Percentiles rank a stretch among this genome's conserved stretches.
Conservation (phyloP, 1,140 invertebrate genomes). For the Formica selysi region DNA sequence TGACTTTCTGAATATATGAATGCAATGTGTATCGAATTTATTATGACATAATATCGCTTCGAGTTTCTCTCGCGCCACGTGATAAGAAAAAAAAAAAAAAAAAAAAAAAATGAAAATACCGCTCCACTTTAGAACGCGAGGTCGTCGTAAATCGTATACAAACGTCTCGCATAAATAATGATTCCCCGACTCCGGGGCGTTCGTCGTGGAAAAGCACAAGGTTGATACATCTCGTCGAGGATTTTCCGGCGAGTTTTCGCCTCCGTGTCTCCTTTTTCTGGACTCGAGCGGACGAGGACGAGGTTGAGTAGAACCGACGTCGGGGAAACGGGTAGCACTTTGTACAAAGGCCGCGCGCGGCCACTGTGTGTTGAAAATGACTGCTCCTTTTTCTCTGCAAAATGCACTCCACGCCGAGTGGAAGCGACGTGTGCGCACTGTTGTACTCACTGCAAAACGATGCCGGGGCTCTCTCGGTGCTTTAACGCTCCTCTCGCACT, state of each 20-base stretch:
- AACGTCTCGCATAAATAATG: slow-evolving; percentile 50
- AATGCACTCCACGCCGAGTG: slow-evolving; percentile 71
- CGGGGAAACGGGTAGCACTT: slow-evolving; percentile 74
- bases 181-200: slow-evolving; percentile 29
- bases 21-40: slow-evolving; percentile 29
- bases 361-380: slow-evolving; percentile 66
- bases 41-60: background rate
- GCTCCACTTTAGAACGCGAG: slow-evolving; percentile 13
- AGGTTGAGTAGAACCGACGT: slow-evolving; percentile 64
- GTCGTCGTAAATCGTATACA: slow-evolving; percentile 25
- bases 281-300: background rate
- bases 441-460: slow-evolving; percentile 27
- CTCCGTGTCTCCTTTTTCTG: slow-evolving; percentile 11
- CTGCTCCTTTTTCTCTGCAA: slow-evolving; percentile 69
- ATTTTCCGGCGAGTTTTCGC: slow-evolving; percentile 35
- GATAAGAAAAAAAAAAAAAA: slow-evolving; percentile 26
- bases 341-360: slow-evolving; percentile 63
- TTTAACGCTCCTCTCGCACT: slow-evolving; percentile 49
- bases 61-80: background rate
- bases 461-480: background rate
- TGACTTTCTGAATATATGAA: no score
- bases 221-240: slow-evolving; percentile 43
- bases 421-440: slow-evolving; percentile 32
- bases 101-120: slow-evolving; percentile 11
- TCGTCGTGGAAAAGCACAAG: slow-evolving; percentile 35